These are phyloP conservation scores for Pseudonaja textilis DNA, from an alignment of 2,113 vertebrate species.

Conservation along the genomic window DNA sequence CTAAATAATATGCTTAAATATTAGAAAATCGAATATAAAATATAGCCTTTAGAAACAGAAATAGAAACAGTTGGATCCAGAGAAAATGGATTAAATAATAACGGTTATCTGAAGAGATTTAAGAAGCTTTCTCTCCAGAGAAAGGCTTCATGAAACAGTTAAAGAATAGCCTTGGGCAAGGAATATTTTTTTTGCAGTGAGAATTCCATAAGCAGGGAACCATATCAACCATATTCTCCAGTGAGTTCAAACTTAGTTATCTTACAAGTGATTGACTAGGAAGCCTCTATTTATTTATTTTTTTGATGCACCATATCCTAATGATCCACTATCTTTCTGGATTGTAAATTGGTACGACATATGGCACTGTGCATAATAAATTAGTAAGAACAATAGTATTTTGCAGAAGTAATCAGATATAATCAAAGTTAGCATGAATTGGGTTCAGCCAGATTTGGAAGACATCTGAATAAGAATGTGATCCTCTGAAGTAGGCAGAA, in stretches of 20 bases:
- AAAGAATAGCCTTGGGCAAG: neutral
- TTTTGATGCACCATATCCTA: neutral
- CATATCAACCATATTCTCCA: neutral
- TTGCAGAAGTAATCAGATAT: neutral
- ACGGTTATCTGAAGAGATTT: neutral
- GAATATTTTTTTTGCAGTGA: neutral
- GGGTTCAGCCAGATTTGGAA: neutral
- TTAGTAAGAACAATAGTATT: neutral
- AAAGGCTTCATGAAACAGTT: neutral
- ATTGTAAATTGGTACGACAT: neutral
- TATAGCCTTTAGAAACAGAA: constrained; percentile 6
- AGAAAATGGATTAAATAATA: neutral
- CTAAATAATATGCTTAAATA: neutral
- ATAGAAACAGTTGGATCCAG: neutral
- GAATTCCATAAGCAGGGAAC: neutral
- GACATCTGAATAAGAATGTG: neutral
- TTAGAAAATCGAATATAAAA: constrained; percentile 7
- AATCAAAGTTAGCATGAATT: neutral
- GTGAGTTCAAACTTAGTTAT: neutral
- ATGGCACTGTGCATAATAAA: neutral
- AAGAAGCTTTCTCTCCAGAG: too few species aligned
- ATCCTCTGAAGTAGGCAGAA: neutral
- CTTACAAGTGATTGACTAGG: neutral
- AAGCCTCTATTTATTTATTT: neutral
- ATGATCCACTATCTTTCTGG: neutral